Base-by-base conservation (phyloP, 1,140 invertebrate genomes). In the Vanessa atalanta region DNA sequence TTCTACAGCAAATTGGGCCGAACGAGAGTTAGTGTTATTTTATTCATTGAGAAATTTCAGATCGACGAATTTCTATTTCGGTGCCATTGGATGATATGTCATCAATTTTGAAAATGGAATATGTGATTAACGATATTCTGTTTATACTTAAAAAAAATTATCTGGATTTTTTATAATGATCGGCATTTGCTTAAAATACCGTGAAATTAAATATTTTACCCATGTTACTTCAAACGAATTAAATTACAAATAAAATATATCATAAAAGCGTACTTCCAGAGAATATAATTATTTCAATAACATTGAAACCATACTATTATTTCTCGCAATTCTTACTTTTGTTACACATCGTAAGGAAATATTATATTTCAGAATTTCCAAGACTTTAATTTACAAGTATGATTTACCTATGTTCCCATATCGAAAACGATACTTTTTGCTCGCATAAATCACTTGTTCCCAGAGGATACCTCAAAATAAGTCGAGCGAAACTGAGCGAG, bases 31-130 rank as follows among this genome's bases (percentile, higher is more conserved):
- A 75, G 61, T 72, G 70, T 75, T 75, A 78, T 78, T 78, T 78
- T 78, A 78, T 78, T 78, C 73, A 75, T 75, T 75, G 77, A 61
- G 66, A 65, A 77, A 67, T 74, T 74, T 74, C 72, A 68, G 72
- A 73, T 73, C 72, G 65, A 73, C 57, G 68, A 70, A 55, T 61
- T 70, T 13, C 57, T 70, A 70, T 70, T 70, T 61, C 68, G 55
- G 26, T 69, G 13, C 31, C 43, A 23, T 61, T n/a, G 57, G 26
- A 37, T 31, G 26, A 37, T 61, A 61, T 61, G 23, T 37, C 6
- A 26, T 61, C 57, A n/a, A 2, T 15, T 61, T 61, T 61, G 3
- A 13, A 11, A 57, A 57, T 57, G 11, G 20, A 57, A 26, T 23
- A 4, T 3, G 12, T 23, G 0, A 26, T 26, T 57, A 57, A 57